phyloP scores from a whole-genome alignment of 1,140 invertebrate species.

The Acromyrmex heyeri region DNA sequence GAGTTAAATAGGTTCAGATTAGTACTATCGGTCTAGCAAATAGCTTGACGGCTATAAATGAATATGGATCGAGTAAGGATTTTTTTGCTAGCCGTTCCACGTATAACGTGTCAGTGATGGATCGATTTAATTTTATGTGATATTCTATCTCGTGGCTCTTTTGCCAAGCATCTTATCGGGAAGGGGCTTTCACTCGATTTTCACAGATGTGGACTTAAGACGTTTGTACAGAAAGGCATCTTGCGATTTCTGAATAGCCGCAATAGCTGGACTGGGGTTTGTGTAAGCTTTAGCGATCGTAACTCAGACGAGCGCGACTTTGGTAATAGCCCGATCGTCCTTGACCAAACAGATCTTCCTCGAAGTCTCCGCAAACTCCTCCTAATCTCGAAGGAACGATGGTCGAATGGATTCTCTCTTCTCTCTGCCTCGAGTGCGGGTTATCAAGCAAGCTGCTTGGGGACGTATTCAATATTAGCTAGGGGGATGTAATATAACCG shows the following conservation, averaged over 20 bases:
- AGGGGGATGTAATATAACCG: constrained; percentile 57
- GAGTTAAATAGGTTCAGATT: neutral
- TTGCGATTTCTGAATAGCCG: constrained; percentile 16
- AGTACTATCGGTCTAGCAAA: constrained; percentile 23
- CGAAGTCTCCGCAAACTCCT: constrained; percentile 58
- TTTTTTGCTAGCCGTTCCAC: constrained; percentile 4
- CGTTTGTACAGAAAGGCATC: constrained; percentile 29
- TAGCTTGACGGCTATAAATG: constrained; percentile 19
- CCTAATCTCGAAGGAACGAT: constrained; percentile 60
- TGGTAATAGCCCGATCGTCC: constrained; percentile 61
- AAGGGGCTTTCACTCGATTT: constrained; percentile 24
- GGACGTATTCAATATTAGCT: constrained; percentile 63
- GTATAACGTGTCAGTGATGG: constrained; percentile 30
- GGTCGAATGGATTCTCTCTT: constrained; percentile 48
- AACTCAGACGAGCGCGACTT: constrained; percentile 54
- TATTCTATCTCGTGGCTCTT: constrained; percentile 32
- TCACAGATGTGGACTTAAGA: constrained; percentile 20
- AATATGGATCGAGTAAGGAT: constrained; percentile 34
- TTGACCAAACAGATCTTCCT: constrained; percentile 72
- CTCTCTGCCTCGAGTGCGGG: constrained; percentile 28
- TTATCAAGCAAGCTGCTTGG: constrained; percentile 58
- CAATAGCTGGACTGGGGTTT: constrained; percentile 29
- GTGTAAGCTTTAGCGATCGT: constrained; percentile 38
- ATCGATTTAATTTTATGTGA: constrained; percentile 59
- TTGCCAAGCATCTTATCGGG: neutral